These are phyloP conservation scores for Apamea crenata DNA, from an alignment of 2,888 invertebrate species.

Conservation along the genomic window DNA sequence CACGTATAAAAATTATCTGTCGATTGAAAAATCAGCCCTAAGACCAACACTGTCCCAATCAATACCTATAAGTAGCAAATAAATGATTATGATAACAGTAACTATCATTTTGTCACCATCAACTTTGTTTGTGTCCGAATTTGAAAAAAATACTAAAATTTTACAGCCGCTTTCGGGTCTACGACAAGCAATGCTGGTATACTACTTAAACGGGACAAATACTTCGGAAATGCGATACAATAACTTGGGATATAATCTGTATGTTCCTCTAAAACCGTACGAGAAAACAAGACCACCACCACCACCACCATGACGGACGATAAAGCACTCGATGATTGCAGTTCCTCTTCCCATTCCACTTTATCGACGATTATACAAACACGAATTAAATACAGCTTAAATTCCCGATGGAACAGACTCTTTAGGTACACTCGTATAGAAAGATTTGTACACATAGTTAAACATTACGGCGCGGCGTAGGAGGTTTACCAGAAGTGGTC, in stretches of 20 bases:
- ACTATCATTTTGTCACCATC: not conserved
- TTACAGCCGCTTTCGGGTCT: not conserved
- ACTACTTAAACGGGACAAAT: not conserved
- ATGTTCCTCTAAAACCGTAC: not conserved
- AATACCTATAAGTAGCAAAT: not conserved
- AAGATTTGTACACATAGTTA: not conserved
- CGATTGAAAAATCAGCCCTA: too few species aligned
- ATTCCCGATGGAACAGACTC: constrained; percentile 3
- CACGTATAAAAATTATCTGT: too few species aligned
- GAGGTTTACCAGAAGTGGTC: too few species aligned
- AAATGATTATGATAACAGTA: not conserved
- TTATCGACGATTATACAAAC: not conserved
- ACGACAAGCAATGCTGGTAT: too few species aligned
- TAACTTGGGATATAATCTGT: not conserved
- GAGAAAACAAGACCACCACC: not conserved
- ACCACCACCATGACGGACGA: not conserved
- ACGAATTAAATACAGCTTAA: constrained; percentile 2
- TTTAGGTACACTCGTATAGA: not conserved
- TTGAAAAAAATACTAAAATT: not conserved
- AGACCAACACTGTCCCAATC: not conserved
- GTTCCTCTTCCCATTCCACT: not conserved
- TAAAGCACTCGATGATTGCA: not conserved
- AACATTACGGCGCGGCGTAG: not conserved
- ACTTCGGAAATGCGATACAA: not conserved
- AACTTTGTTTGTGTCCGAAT: not conserved